phyloP scores from a whole-genome alignment of 2,888 invertebrate species.

The Nineta flava region DNA sequence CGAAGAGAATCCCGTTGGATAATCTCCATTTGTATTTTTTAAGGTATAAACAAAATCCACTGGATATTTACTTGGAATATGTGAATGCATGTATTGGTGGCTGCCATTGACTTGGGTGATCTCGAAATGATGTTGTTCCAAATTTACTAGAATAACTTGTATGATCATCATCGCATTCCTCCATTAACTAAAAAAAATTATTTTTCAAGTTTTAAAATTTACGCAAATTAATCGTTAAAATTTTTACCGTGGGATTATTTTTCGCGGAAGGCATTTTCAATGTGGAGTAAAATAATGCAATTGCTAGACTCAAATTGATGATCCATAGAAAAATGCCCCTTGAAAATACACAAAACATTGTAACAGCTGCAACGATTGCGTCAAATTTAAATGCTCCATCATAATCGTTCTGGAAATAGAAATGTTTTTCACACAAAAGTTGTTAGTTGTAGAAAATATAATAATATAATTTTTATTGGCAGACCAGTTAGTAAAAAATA shows the following conservation, averaged over 20 bases:
- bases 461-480: too few relatives aligned
- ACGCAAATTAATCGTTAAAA: not conserved
- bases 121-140: not conserved
- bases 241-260: not conserved
- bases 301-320: conserved; percentile 22
- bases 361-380: conserved; percentile 21
- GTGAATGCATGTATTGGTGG: conserved; percentile 8
- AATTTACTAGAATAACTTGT: not conserved
- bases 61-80: conserved; percentile 3
- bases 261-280: too few relatives aligned
- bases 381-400: not conserved
- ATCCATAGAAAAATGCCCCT: conserved; percentile 30
- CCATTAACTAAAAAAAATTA: not conserved
- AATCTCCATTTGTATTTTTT: too few relatives aligned
- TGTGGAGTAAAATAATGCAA: not conserved
- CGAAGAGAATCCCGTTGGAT: too few relatives aligned
- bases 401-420: not conserved
- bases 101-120: conserved; percentile 1
- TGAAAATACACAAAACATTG: conserved; percentile 24
- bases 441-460: too few relatives aligned
- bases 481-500: too few relatives aligned
- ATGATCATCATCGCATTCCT: not conserved
- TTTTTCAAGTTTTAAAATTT: not conserved
- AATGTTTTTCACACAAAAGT: too few relatives aligned
- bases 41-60: too few relatives aligned